Conservation (phyloP, 1,140 invertebrate species). For the Drosophila kurseongensis region DNA sequence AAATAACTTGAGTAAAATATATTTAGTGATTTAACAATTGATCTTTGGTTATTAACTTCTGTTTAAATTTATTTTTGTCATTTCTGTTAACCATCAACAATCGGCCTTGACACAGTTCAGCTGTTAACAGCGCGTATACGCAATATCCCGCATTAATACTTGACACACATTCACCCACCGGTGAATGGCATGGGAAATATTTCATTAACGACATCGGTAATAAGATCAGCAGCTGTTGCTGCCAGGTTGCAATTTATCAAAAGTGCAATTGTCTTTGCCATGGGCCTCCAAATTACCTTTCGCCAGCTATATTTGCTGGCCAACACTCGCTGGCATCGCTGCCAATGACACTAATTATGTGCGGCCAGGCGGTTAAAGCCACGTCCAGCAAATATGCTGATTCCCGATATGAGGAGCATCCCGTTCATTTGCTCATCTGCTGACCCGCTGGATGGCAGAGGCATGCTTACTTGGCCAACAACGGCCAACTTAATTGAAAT, state of each 20-base stretch:
- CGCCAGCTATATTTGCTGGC: slow-evolving; percentile 17
- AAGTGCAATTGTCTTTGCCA: slow-evolving; percentile 69
- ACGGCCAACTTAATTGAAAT: slow-evolving; percentile 71
- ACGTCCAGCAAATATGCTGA: slow-evolving; percentile 51
- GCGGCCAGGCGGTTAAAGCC: slow-evolving; percentile 48
- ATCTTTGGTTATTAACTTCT: neutral
- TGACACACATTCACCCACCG: slow-evolving; percentile 6
- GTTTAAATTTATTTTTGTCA: neutral
- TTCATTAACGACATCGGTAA: slow-evolving; percentile 60
- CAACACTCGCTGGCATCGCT: slow-evolving; percentile 26
- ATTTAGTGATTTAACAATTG: no score
- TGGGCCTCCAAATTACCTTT: slow-evolving; percentile 38
- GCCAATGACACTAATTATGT: slow-evolving; percentile 76
- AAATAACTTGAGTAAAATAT: no score
- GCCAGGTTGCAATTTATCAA: slow-evolving; percentile 53
- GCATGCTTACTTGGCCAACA: slow-evolving; percentile 50
- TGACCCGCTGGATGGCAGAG: neutral
- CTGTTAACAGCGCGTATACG: slow-evolving; percentile 47
- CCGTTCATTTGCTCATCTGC: neutral
- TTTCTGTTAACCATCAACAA: neutral
- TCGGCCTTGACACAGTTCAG: slow-evolving; percentile 17
- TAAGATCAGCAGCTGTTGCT: slow-evolving; percentile 63
- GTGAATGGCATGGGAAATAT: slow-evolving; percentile 29
- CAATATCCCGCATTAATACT: slow-evolving; percentile 34
- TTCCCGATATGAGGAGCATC: slow-evolving; percentile 24